Base-by-base conservation (phyloP, 2,888 invertebrate genomes). In the Drosophila sordidula region DNA sequence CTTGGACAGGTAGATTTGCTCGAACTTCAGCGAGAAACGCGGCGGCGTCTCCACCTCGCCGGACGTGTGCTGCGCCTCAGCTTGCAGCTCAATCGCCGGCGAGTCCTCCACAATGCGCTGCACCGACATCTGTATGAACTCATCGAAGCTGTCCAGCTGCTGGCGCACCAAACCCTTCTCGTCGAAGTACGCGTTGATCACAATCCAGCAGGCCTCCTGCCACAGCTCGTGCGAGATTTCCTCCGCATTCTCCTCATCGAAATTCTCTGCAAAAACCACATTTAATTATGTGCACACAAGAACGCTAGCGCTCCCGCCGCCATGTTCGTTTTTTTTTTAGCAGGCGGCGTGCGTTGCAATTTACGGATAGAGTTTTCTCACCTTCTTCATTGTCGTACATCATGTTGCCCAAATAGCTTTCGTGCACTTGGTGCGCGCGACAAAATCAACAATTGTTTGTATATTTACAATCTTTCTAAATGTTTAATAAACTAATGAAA, bases 181-280 rank as follows among this genome's bases (percentile, higher is more conserved):
- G 91, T 99, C 99, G 91, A 99, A 99, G 93, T 99, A 99, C 0
- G 99, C 98, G 91, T 99, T 99, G 90, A 99, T 99, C 69, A 99
- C 99, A 90, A 99, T 99, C 99, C 99, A 99, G 90, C 99, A 99
- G 45, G 99, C 99, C 94, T 99, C 99, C 93, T 99, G 99, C 99
- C 99, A 99, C 75, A 99, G 93, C 91, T 99, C 99, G 6, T 98
- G 96, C 34, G 98, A 98, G 89, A 99, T 98, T 93, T 99, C 99
- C 92, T 98, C 98, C 11, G 95, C 95, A 91, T 97, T 97, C 89
- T 97, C 97, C 90, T 97, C 97, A 77, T 97, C 97, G 92, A 94
- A 96, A 57, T 92, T 79, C 72, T 93, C 93, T 93, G 61, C 12
- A 64, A 70, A 29, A 2, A 16, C 14, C 11, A 5, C 2, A 39